Percentiles rank a stretch among this genome's conserved stretches.
These are phyloP conservation scores for Adelges cooleyi DNA, from an alignment of 1,140 invertebrate genomes.

Conservation along the genomic window DNA sequence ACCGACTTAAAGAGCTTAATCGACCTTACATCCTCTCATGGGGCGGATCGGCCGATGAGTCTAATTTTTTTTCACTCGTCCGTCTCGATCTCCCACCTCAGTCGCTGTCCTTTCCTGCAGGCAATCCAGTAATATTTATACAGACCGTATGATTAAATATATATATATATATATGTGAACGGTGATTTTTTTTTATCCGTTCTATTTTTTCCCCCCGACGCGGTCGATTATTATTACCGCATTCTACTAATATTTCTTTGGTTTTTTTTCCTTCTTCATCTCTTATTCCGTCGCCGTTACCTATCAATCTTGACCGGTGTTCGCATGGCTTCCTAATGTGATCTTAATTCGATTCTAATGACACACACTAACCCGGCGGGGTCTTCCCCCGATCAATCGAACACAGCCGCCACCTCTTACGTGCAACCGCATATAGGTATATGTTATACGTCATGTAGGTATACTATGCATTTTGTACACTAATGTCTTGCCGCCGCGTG, in stretches of 20 bases:
- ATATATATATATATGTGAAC: slow-evolving; percentile 2
- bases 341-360: slow-evolving; percentile 29
- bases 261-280: background rate
- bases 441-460: background rate
- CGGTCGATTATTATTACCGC: slow-evolving; percentile 24
- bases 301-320: slow-evolving; percentile 28
- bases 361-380: slow-evolving; percentile 24
- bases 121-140: slow-evolving; percentile 26
- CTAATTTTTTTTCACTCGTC: slow-evolving; percentile 16
- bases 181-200: slow-evolving; percentile 24
- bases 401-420: background rate
- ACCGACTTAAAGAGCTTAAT: slow-evolving; percentile 9
- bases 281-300: slow-evolving; percentile 3
- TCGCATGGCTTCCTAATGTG: slow-evolving; percentile 27
- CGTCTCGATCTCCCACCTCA: background rate
- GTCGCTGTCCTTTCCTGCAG: slow-evolving; percentile 1
- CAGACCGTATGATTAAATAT: slow-evolving; percentile 21
- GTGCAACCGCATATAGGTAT: background rate
- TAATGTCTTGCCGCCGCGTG: background rate
- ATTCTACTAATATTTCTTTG: slow-evolving; percentile 4
- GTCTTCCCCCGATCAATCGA: slow-evolving; percentile 28
- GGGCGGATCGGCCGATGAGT: slow-evolving; percentile 10
- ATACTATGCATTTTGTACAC: background rate
- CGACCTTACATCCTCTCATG: slow-evolving; percentile 19
- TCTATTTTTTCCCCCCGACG: slow-evolving; percentile 12